Conservation (phyloP, 2,113 vertebrate species). For the Channa maculata region DNA sequence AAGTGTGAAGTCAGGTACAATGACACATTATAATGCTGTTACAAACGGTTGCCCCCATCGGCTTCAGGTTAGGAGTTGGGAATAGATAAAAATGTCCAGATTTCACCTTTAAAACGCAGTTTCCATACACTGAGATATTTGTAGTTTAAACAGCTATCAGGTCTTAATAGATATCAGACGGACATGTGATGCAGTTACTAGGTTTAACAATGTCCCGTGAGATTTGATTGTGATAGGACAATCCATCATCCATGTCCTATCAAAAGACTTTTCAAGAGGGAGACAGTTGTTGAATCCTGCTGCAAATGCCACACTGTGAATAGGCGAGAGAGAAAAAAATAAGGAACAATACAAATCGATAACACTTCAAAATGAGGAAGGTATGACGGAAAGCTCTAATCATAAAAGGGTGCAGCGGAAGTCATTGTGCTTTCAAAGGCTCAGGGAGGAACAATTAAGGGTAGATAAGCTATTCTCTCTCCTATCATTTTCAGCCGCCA, state of each 20-base stretch:
- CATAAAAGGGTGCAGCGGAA: conserved; percentile 45
- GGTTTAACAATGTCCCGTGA: conserved; percentile 49
- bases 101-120: conserved; percentile 2
- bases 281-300: conserved; percentile 28
- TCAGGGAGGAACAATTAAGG: conserved; percentile 73
- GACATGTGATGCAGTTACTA: conserved; percentile 42
- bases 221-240: conserved; percentile 28
- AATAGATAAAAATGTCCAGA: conserved; percentile 4
- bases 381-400: conserved; percentile 63
- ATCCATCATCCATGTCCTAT: conserved; percentile 13
- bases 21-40: conserved; percentile 29
- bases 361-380: conserved; percentile 52
- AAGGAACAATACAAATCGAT: conserved; percentile 68
- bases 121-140: conserved; percentile 9
- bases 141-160: conserved; percentile 5
- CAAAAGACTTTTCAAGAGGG: conserved; percentile 34
- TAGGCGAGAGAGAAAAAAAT: neutral
- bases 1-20: conserved; percentile 37
- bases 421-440: conserved; percentile 65
- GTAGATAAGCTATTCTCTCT: conserved; percentile 64
- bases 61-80: conserved; percentile 27
- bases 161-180: conserved; percentile 16
- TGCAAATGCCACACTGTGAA: conserved; percentile 29
- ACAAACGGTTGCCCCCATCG: conserved; percentile 42
- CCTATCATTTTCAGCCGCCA: conserved; percentile 49